Evolutionary conservation across 2,888 invertebrate genomes (phyloP), one percentile per base, ranked within the genome.

Genomic region (Chirona hameri): DNA sequence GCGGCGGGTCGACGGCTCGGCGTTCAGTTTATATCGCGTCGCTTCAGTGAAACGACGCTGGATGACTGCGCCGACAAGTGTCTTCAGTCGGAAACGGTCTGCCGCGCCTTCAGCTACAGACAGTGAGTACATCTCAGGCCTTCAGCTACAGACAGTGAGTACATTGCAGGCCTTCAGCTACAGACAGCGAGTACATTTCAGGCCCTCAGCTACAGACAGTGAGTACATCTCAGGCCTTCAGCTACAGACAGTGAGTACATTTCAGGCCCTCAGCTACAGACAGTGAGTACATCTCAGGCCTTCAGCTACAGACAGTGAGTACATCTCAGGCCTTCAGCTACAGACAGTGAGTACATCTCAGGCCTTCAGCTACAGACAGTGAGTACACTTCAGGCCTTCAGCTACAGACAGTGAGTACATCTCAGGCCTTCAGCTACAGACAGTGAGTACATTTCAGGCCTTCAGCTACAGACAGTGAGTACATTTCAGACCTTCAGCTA

Each of bases 1-100:
- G 80, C 29, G 24, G 3, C 27, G 2, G 55, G 29, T 27, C 27
- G 24, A 52, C n/a, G 80, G 15, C 48, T 80, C n/a, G 80, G 27
- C 4, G 52, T n/a, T 0, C 80, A 52, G 80, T 80, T 52, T 15
- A 29, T 80, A 12, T 52, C 52, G n/a, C 80, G 80, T 7, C 52
- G 80, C 27, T 52, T 27, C 80, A 80, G 80, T n/a, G 82, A 72
- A 55, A 27, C 82, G 2, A 24, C 82, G 15, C 72, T 79, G 76
- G n/a, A 52, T 15, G 76, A 52, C 27, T 82, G 76, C 52, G 52
- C 76, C 82, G 79, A 82, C 39, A 72, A 82, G 29, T 72, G 82
- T 79, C 76, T 82, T 48, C 24, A 55, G 12, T 52, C 69, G 1
- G n/a, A 76, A n/a, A 31, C 57, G 24, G 4, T 10, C 12, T 72